These are phyloP conservation scores for Bombyx mandarina DNA, from an alignment of 1,140 invertebrate species.

Conservation along the genomic window DNA sequence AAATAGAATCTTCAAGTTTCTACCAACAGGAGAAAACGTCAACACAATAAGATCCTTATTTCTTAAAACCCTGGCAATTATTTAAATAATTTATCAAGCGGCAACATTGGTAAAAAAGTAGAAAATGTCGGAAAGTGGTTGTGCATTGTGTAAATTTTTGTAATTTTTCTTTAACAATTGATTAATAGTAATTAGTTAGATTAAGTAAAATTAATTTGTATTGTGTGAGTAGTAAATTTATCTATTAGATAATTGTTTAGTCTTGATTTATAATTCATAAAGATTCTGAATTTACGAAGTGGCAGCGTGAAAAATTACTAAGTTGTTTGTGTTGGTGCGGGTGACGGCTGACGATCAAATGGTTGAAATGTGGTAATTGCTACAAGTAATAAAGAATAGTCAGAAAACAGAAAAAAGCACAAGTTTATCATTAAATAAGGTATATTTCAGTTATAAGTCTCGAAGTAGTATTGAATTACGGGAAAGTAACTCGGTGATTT, in stretches of 20 bases:
- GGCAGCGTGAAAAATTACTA: constrained; percentile 38
- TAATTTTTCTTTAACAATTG: constrained; percentile 15
- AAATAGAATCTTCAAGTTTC: no score
- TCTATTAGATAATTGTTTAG: constrained; percentile 14
- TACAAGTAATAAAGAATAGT: constrained; percentile 30
- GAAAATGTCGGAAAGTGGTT: constrained; percentile 58
- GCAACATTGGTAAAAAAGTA: constrained; percentile 18
- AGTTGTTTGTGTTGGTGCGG: constrained; percentile 55
- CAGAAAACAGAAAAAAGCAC: constrained; percentile 17
- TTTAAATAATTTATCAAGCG: not conserved
- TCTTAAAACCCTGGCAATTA: no score
- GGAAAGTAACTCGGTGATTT: constrained; percentile 53
- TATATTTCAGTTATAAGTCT: constrained; percentile 20
- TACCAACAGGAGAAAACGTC: no score
- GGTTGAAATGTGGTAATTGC: constrained; percentile 56
- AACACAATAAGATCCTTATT: no score
- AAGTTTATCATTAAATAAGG: constrained; percentile 33
- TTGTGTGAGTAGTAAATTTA: constrained; percentile 9
- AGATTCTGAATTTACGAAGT: constrained; percentile 21
- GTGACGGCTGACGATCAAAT: constrained; percentile 54
- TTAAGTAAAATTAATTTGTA: constrained; percentile 8
- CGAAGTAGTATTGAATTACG: not conserved
- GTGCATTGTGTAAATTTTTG: constrained; percentile 45
- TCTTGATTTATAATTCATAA: constrained; percentile 1
- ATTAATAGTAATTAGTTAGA: not conserved